Conservation (phyloP, 2,888 invertebrate genomes). For the Eristalinus aeneus region DNA sequence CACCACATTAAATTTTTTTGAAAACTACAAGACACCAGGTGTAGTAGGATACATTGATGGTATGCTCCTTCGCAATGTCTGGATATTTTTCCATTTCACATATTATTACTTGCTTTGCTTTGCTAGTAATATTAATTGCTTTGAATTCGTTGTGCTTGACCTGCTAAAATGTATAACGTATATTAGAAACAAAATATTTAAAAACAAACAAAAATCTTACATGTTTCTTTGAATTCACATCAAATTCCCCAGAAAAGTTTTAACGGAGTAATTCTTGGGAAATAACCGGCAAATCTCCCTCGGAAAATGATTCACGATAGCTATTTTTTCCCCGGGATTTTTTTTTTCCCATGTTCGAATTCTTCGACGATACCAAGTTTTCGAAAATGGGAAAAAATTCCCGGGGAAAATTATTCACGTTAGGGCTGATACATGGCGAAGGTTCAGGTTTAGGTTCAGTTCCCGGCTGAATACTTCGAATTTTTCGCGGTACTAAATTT, state of each 20-base stretch:
- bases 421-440: too few species aligned
- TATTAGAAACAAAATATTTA: not conserved
- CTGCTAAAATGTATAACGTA: not conserved
- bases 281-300: not conserved
- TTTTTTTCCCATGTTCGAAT: not conserved
- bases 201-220: not conserved
- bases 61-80: not conserved
- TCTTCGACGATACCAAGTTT: not conserved
- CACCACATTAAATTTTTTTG: slow-evolving; percentile 16
- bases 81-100: not conserved
- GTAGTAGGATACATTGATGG: too few species aligned
- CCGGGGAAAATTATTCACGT: not conserved
- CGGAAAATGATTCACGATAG: not conserved
- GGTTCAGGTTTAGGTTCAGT: too few species aligned
- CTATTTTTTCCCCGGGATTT: not conserved
- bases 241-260: not conserved
- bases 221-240: not conserved
- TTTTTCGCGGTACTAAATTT: too few species aligned
- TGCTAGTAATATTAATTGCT: too few species aligned
- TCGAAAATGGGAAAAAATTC: not conserved
- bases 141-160: not conserved
- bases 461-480: too few species aligned
- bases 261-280: not conserved
- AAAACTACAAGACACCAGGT: too few species aligned
- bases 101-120: not conserved